Conservation (phyloP, 2,888 invertebrate genomes). For the Eupithecia abbreviata region DNA sequence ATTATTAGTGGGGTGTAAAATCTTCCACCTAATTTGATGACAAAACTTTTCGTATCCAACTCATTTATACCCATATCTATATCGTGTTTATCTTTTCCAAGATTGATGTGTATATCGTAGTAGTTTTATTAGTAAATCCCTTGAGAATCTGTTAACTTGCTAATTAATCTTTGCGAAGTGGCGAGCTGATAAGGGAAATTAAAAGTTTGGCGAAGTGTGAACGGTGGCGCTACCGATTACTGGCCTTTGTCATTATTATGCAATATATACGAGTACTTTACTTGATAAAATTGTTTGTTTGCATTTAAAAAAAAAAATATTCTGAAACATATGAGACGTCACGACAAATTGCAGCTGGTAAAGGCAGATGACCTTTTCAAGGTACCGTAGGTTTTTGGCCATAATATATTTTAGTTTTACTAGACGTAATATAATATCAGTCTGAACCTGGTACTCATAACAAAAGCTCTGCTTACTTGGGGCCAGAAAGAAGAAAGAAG, state of each 20-base stretch:
- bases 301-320: neutral
- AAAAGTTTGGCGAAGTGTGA: constrained; percentile 33
- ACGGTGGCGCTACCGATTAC: constrained; percentile 18
- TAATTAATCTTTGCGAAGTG: constrained; percentile 54
- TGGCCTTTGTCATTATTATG: neutral
- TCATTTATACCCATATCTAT: constrained; percentile 75
- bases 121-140: constrained; percentile 45
- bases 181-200: constrained; percentile 48
- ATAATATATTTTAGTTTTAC: neutral
- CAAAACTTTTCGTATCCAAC: constrained; percentile 74
- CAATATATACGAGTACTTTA: neutral
- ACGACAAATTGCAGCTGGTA: neutral
- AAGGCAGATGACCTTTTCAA: neutral
- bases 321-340: no score
- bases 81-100: constrained; percentile 61
- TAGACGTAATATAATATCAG: no score
- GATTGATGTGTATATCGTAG: constrained; percentile 41
- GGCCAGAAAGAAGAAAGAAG: no score
- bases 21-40: constrained; percentile 80
- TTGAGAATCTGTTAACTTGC: constrained; percentile 50
- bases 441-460: no score
- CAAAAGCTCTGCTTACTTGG: no score
- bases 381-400: neutral
- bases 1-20: constrained; percentile 28
- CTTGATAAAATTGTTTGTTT: neutral